Percentiles rank a stretch among this genome's conserved stretches.
Evolutionary conservation across 2,113 vertebrate genomes (phyloP).

Genomic region (Chamaea fasciata): DNA sequence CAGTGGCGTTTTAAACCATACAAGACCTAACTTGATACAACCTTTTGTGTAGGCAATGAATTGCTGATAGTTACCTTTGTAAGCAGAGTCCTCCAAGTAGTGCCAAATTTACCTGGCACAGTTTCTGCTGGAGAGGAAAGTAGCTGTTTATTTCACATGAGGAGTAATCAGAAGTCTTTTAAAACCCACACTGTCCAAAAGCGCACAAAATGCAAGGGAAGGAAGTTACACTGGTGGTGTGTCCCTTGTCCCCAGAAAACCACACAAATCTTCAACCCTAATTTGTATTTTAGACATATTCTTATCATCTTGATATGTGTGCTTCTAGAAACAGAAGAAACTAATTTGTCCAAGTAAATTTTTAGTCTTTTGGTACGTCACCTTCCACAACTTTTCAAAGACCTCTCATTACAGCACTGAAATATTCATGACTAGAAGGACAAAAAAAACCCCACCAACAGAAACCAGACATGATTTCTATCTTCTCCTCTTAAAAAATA

Average conservation of each 20-base stretch:
- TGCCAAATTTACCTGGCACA: neutral
- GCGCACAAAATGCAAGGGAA: neutral
- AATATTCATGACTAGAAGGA: neutral
- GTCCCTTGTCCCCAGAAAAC: accelerated
- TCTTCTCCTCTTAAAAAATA: neutral
- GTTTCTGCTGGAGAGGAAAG: neutral
- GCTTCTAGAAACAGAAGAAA: neutral
- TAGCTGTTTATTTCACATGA: neutral
- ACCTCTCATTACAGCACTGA: neutral
- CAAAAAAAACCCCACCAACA: neutral
- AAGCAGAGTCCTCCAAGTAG: neutral
- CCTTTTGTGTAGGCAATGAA: neutral
- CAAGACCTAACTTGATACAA: neutral
- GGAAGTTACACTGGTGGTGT: neutral
- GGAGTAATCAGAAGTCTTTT: neutral
- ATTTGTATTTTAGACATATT: neutral
- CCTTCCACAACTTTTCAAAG: neutral
- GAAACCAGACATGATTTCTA: neutral
- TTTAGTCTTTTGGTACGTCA: neutral
- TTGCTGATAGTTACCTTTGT: neutral
- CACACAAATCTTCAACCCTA: neutral
- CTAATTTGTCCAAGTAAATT: neutral
- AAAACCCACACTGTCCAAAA: neutral
- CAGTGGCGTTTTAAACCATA: neutral
- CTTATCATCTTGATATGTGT: neutral